Conservation (phyloP, 2,113 vertebrate species). For the Lagopus muta region DNA sequence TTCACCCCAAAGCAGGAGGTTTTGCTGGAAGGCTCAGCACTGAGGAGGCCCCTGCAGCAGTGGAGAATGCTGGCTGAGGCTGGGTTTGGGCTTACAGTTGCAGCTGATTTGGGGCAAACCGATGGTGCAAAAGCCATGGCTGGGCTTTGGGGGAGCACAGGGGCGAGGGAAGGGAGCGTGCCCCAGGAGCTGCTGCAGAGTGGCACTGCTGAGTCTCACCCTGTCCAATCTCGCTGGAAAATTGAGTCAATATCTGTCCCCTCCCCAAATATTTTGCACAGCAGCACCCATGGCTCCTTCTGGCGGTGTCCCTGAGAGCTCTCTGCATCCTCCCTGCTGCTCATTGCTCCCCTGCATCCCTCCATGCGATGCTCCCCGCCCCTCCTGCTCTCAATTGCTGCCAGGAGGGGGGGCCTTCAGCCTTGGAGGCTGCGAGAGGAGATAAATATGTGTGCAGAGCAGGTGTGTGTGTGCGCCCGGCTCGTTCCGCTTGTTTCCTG, state of each 20-base stretch:
- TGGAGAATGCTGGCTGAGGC: rapidly evolving
- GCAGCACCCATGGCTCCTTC: not conserved
- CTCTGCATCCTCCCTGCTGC: not conserved
- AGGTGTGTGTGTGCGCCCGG: not conserved
- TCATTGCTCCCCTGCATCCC: not conserved
- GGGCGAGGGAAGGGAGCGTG: not conserved
- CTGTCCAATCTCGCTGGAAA: not conserved
- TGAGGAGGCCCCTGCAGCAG: not conserved
- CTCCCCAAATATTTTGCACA: not conserved
- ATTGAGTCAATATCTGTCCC: not conserved
- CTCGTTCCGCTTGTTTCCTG: not conserved
- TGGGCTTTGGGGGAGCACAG: rapidly evolving
- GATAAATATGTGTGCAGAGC: not conserved
- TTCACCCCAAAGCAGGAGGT: not conserved
- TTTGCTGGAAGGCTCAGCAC: not conserved
- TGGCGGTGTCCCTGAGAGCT: not conserved
- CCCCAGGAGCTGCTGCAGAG: not conserved
- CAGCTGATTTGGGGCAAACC: not conserved
- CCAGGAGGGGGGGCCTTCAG: conserved; percentile 81
- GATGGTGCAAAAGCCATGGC: no score
- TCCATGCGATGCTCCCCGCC: not conserved
- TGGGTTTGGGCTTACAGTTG: not conserved
- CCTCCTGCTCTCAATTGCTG: conserved; percentile 66
- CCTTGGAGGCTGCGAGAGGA: conserved; percentile 35
- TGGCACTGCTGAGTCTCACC: not conserved